Evolutionary conservation across 2,888 invertebrate species (phyloP).

Genomic region (Hecatera dysodea): DNA sequence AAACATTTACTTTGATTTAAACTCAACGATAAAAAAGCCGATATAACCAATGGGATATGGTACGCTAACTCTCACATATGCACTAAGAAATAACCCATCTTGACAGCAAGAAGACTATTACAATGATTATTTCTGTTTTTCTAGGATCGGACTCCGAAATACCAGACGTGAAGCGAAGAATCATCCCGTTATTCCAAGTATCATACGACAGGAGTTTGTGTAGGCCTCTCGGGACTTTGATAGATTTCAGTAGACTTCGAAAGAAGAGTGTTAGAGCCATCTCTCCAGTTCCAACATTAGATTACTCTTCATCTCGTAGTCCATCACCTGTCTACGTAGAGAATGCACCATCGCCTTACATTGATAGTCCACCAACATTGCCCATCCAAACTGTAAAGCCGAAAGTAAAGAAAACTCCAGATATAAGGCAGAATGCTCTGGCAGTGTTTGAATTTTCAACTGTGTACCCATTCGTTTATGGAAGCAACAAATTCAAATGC

Average conservation of each 20-base stretch:
- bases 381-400: constrained; percentile 19
- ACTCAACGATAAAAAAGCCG: constrained; percentile 6
- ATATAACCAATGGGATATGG: constrained; percentile 33
- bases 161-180: constrained; percentile 74
- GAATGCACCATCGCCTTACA: constrained; percentile 52
- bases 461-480: constrained; percentile 86
- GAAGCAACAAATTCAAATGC: constrained; percentile 87
- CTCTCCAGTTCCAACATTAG: constrained; percentile 46
- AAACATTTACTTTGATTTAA: constrained; percentile 43
- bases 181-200: constrained; percentile 88
- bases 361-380: constrained; percentile 41
- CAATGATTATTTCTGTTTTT: constrained; percentile 82
- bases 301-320: constrained; percentile 76
- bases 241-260: constrained; percentile 80
- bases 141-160: constrained; percentile 81
- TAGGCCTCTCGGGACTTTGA: constrained; percentile 84
- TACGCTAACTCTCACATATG: constrained; percentile 36
- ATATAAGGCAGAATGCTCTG: constrained; percentile 82
- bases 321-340: constrained; percentile 74
- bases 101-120: constrained; percentile 53
- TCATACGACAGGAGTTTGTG: constrained; percentile 86
- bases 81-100: constrained; percentile 19
- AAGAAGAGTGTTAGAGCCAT: constrained; percentile 56
- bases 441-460: constrained; percentile 85
- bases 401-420: constrained; percentile 71